Conservation (phyloP, 2,113 vertebrate species). For the Lampris megalopsis region DNA sequence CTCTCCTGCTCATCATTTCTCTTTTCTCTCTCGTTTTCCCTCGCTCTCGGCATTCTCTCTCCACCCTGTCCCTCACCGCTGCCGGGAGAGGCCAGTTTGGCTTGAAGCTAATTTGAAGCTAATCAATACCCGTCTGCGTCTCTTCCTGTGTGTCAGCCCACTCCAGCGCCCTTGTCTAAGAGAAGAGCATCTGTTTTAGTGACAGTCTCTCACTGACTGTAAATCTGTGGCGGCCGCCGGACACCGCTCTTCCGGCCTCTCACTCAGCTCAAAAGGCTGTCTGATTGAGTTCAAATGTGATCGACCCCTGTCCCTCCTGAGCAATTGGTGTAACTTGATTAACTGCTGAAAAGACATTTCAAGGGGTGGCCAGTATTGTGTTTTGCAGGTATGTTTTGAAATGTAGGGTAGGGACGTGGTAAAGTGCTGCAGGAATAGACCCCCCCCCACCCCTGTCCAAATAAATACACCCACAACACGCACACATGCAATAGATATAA, state of each 20-base stretch:
- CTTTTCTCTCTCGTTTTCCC: slow-evolving; percentile 14
- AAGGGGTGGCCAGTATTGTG: slow-evolving; percentile 3
- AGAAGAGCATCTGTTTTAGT: slow-evolving; percentile 58
- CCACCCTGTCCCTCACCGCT: slow-evolving; percentile 57
- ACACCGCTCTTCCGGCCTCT: slow-evolving; percentile 39
- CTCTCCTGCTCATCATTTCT: slow-evolving; percentile 25
- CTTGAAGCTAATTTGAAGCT: slow-evolving; percentile 89
- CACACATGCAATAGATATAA: neutral
- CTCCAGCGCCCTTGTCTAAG: slow-evolving; percentile 69
- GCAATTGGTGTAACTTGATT: slow-evolving; percentile 59
- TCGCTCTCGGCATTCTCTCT: slow-evolving; percentile 27
- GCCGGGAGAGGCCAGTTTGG: slow-evolving; percentile 54
- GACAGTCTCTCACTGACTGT: slow-evolving; percentile 60
- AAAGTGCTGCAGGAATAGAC: neutral
- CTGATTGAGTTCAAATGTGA: slow-evolving; percentile 71
- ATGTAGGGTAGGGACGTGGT: neutral
- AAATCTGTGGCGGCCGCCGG: slow-evolving; percentile 65
- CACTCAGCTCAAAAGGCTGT: slow-evolving; percentile 59
- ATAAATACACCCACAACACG: slow-evolving; percentile 8
- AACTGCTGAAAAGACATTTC: slow-evolving; percentile 32
- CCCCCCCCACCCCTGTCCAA: neutral
- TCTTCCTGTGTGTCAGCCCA: slow-evolving; percentile 83
- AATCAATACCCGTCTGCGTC: slow-evolving; percentile 89
- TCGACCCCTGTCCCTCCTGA: slow-evolving; percentile 59
- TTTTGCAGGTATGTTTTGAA: neutral